phyloP scores from a whole-genome alignment of 2,797 vertebrate species.

The Bradypodion pumilum region DNA sequence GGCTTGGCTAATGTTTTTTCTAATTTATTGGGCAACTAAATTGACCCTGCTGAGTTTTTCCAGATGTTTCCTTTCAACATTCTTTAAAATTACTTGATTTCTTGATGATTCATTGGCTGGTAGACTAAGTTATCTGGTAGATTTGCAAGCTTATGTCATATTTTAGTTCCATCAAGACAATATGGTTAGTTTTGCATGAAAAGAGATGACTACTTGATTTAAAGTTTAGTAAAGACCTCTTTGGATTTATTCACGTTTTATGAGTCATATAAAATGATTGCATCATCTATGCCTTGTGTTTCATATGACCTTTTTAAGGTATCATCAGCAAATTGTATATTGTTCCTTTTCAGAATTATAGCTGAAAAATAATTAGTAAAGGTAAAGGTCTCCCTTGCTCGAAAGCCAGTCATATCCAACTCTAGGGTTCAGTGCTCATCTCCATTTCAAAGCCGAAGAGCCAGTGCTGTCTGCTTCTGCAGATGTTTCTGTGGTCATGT shows the following conservation, averaged over 20 bases:
- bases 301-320: constrained; percentile 19
- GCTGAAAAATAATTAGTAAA: not conserved
- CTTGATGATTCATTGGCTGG: constrained; percentile 14
- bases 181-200: constrained; percentile 17
- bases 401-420: no score
- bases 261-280: constrained; percentile 14
- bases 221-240: constrained; percentile 39
- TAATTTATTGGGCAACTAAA: constrained; percentile 13
- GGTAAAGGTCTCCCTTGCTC: no score
- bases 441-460: no score
- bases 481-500: no score
- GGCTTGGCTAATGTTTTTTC: constrained; percentile 30
- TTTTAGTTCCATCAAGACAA: constrained; percentile 21
- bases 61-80: constrained; percentile 13
- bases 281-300: not conserved
- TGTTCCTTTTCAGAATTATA: constrained; percentile 9
- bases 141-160: constrained; percentile 36
- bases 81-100: constrained; percentile 38
- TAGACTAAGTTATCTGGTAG: constrained; percentile 4
- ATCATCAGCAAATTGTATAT: not conserved
- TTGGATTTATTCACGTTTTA: constrained; percentile 32
- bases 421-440: no score
- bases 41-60: constrained; percentile 31
- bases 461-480: no score
- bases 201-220: constrained; percentile 45